Conservation (phyloP, 2,888 invertebrate species). For the Dyspetes luteomarginatus region DNA sequence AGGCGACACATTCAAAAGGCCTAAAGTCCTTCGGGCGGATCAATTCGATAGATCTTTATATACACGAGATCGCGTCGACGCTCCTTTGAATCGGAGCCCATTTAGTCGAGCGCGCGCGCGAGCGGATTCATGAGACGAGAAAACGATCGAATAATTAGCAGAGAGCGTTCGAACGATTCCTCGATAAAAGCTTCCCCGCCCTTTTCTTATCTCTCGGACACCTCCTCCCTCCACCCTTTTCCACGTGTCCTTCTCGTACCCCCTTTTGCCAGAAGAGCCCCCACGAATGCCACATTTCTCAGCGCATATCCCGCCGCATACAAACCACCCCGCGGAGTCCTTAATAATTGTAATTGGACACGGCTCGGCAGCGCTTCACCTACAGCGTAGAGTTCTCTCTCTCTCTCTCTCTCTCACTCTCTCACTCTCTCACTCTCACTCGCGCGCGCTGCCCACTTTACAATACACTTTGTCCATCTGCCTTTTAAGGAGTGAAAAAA, state of each 20-base stretch:
- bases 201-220: conserved; percentile 30
- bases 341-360: conserved; percentile 84
- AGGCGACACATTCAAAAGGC: conserved; percentile 12
- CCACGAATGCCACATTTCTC: conserved; percentile 24
- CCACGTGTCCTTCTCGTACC: conserved; percentile 47
- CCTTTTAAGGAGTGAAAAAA: conserved; percentile 84
- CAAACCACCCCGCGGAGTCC: conserved; percentile 75
- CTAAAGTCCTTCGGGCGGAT: conserved; percentile 18
- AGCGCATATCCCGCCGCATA: conserved; percentile 64
- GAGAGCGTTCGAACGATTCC: conserved; percentile 45
- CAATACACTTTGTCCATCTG: conserved; percentile 84
- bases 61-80: conserved; percentile 12
- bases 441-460: conserved; percentile 82
- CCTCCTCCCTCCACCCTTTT: conserved; percentile 9
- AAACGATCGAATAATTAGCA: conserved; percentile 72
- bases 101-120: conserved; percentile 48
- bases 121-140: conserved; percentile 66
- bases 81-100: conserved; percentile 36
- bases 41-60: conserved; percentile 31
- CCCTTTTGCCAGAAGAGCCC: conserved; percentile 37
- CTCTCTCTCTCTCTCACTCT: neutral
- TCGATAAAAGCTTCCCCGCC: conserved; percentile 21
- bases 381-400: conserved; percentile 67
- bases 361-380: conserved; percentile 76
- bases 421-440: conserved; percentile 42